Evolutionary conservation across 1,140 invertebrate species (phyloP), one percentile per base, ranked within the genome.

Genomic region (Tetramorium alpestre): DNA sequence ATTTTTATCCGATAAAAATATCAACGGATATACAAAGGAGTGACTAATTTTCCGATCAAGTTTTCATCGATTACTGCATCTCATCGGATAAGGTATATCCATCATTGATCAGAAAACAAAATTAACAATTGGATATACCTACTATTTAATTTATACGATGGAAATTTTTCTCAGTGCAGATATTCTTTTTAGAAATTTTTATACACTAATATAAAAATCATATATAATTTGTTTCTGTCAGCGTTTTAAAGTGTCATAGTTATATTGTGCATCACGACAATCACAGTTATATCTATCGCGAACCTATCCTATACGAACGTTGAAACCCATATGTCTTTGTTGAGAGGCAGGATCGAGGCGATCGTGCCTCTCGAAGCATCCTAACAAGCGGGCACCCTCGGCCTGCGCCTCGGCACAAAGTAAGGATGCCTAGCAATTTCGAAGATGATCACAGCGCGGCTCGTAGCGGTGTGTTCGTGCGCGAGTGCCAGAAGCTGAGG

Each of bases 391-490:
- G 28, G 67, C 64, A 25, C 18, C 0, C 22, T 69, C 65, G 49
- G 65, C 7, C 47, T 18, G 22, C 22, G 7, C 41, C 47, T 38
- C 62, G 47, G 51, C 51, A 58, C 69, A 54, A 82, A 38, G 80
- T 6, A 47, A 22, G 78, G 67, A 33, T 25, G 54, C 54, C 67
- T 38, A 38, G 69, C 69, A 84, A 84, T 84, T 84, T 73, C 44
- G 69, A 73, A 60, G 80, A 84, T 84, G 80, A 84, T 84, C 80
- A 60, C n/a, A 84, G 54, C 54, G 80, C 56, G 54, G 64, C 77
- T 80, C 69, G 54, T 49, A 41, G 38, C 33, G 7, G 16, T 67
- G 64, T 62, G 18, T 38, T 65, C 64, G 38, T 16, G 38, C 65
- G 44, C 76, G 41, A 76, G 22, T 18, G 7, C 38, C n/a, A 56